Base-by-base conservation (phyloP, 2,888 invertebrate genomes). In the Gari tellinella region DNA sequence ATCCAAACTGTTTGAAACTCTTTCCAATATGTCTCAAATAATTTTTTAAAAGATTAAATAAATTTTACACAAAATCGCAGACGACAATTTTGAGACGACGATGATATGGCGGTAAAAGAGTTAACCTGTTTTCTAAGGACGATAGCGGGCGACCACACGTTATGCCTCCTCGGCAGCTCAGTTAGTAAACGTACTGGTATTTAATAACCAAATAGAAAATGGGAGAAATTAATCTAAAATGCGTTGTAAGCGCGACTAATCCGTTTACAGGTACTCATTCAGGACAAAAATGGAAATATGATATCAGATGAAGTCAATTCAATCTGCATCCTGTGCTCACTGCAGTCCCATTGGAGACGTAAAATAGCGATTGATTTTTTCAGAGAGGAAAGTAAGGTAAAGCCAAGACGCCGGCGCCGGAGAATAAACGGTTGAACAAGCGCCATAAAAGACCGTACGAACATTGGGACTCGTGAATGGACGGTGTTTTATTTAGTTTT, bases 161-260 rank as follows among this genome's bases (percentile, higher is more conserved):
- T 7, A 31, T 31, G 31, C 10, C 31, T 31, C 10, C 31, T 31
- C 31, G 31, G 31, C 10, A 10, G 31, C 31, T 4, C 31, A 31
- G 31, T 31, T 31, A 31, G 31, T 31, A 31, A 31, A 31, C 31
- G 31, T 10, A 31, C 31, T 31, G 31, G 64, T 64, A 55, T 60
- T 60, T 72, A 66, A 72, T 65, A 51, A 57, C 56, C 58, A 55
- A 58, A 55, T 49, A 60, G 51, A 38, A 60, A 56, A 55, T 65
- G 63, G 55, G 41, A 57, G 72, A 73, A 66, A 66, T 73, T 78
- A 72, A 68, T 65, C 72, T 65, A 61, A 62, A 58, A 64, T 43
- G 61, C 49, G 58, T 65, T 77, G 72, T 72, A 62, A 53, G 43
- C 61, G 43, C 37, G 55, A 48, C 60, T 72, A 77, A 77, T 72